These are phyloP conservation scores for Sceliomorpha sp. DNA, from an alignment of 2,888 invertebrate species.

Conservation along the genomic window DNA sequence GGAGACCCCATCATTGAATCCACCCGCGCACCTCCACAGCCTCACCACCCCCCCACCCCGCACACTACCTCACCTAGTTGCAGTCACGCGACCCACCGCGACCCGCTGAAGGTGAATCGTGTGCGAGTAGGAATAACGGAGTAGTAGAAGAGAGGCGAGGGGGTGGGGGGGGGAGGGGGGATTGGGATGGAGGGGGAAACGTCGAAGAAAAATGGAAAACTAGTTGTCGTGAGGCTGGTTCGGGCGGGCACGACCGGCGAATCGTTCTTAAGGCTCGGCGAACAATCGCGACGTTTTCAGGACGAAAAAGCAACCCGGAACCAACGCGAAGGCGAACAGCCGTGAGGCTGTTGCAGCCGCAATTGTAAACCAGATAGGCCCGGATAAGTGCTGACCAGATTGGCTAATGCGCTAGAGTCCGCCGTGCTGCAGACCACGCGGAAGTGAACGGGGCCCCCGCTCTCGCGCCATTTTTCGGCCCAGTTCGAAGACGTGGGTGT, in stretches of 20 bases:
- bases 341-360: background rate
- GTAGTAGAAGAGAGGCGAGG: too few species aligned
- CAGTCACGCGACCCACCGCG: too few species aligned
- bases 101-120: too few species aligned
- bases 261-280: conserved; percentile 47
- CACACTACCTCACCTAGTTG: too few species aligned
- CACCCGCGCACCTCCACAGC: too few species aligned
- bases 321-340: conserved; percentile 34
- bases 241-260: conserved; percentile 55
- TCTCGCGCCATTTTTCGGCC: conserved; percentile 72
- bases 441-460: conserved; percentile 71
- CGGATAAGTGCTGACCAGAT: conserved; percentile 7
- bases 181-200: conserved; percentile 38
- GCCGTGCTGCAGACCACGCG: conserved; percentile 63
- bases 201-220: conserved; percentile 57
- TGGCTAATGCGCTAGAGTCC: conserved; percentile 14
- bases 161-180: too few species aligned
- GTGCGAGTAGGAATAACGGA: too few species aligned
- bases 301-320: conserved; percentile 74
- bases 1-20: too few species aligned
- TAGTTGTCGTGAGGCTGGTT: conserved; percentile 60
- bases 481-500: conserved; percentile 75
- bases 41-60: too few species aligned
- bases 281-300: conserved; percentile 67
- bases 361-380: conserved; percentile 17